Conservation (phyloP, 92 coral and sea anemone genomes). For the Umimayanthus kanabou region DNA sequence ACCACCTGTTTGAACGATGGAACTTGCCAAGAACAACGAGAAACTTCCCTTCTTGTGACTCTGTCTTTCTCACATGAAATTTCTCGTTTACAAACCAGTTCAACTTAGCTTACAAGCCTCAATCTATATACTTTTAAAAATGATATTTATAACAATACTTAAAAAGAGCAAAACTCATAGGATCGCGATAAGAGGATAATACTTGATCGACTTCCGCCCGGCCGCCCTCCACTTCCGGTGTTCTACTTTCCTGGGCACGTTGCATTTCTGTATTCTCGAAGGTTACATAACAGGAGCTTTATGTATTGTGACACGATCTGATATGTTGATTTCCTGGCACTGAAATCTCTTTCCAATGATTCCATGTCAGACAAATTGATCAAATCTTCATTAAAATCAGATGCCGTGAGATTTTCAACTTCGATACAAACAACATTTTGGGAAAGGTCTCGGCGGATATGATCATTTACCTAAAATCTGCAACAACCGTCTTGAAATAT, state of each 20-base stretch:
- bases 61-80: not conserved
- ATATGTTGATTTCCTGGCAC: not conserved
- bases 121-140: no score
- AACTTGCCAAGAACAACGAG: not conserved
- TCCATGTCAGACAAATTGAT: not conserved
- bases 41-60: not conserved
- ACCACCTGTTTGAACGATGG: not conserved
- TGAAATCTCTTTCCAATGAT: not conserved
- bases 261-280: not conserved
- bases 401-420: no score
- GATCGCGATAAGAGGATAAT: not conserved
- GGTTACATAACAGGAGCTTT: no score
- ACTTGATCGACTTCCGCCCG: not conserved
- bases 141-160: not conserved
- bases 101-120: not conserved
- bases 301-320: not conserved
- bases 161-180: not conserved
- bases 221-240: not conserved
- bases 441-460: no score
- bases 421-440: not conserved
- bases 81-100: not conserved
- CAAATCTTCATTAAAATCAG: not conserved
- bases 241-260: not conserved
- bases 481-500: no score
- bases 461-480: not conserved